Evolutionary conservation across 2,888 invertebrate species (phyloP).

Genomic region (Sinotaia quadrata): DNA sequence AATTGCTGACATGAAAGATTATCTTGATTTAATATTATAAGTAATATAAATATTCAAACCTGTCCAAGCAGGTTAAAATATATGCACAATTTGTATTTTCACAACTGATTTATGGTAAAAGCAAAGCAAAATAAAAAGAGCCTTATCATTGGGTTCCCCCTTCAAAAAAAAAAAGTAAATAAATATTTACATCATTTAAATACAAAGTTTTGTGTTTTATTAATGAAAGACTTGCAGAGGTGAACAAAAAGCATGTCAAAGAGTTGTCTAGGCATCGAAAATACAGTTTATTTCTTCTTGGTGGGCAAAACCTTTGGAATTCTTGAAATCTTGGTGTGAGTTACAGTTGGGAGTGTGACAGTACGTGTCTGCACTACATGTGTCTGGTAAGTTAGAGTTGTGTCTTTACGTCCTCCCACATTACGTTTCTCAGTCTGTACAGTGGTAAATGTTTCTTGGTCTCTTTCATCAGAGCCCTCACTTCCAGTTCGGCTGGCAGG

Average conservation of each 20-base stretch:
- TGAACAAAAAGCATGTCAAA: neutral
- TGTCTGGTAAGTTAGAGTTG: slow-evolving; percentile 68
- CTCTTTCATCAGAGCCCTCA: slow-evolving; percentile 74
- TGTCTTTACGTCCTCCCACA: slow-evolving; percentile 64
- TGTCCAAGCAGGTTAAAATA: no score
- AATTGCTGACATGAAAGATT: no score
- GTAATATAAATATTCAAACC: no score
- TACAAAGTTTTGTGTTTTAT: neutral
- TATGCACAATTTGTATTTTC: no score
- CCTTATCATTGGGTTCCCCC: no score
- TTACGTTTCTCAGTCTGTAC: slow-evolving; percentile 63
- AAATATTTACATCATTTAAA: no score
- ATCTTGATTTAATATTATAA: no score
- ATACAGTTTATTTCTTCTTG: slow-evolving; percentile 38
- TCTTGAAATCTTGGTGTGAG: slow-evolving; percentile 58
- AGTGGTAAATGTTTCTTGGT: slow-evolving; percentile 68
- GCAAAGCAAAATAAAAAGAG: no score
- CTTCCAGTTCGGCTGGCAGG: slow-evolving; percentile 95
- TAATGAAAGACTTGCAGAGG: slow-evolving; percentile 11
- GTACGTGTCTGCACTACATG: slow-evolving; percentile 61
- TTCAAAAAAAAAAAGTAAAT: no score
- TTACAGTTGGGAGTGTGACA: slow-evolving; percentile 46
- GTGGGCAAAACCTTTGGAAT: slow-evolving; percentile 60
- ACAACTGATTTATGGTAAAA: no score
- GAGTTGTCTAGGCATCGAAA: neutral